Conservation (phyloP, 1,140 invertebrate genomes). For the Atta colombica region DNA sequence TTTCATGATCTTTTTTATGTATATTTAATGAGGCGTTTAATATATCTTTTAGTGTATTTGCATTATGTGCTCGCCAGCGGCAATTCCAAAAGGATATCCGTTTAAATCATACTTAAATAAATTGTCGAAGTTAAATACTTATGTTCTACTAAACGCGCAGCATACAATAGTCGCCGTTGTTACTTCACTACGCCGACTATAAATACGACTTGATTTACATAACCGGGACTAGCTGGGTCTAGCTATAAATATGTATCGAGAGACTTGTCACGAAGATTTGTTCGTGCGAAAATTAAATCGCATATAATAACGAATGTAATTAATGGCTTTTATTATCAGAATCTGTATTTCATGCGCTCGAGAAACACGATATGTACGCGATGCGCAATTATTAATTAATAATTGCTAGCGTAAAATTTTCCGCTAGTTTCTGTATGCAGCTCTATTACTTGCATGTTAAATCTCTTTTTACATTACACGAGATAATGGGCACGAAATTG, state of each 20-base stretch:
- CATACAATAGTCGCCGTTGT: conserved; percentile 49
- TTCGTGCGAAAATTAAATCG: conserved; percentile 35
- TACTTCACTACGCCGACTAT: conserved; percentile 41
- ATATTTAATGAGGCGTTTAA: not conserved
- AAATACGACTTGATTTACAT: conserved; percentile 55
- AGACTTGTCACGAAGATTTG: conserved; percentile 54
- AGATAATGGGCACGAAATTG: not conserved
- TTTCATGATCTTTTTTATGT: not conserved
- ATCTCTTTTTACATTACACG: not conserved
- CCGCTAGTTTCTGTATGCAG: not conserved
- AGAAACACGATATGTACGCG: not conserved
- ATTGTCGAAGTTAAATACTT: conserved; percentile 9
- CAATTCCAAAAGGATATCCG: not conserved
- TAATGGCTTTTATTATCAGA: conserved; percentile 27
- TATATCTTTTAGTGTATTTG: not conserved
- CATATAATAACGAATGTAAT: conserved; percentile 30
- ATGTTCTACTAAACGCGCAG: conserved; percentile 1
- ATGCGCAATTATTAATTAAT: conserved; percentile 30
- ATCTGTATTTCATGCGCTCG: conserved; percentile 2
- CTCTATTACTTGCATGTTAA: not conserved
- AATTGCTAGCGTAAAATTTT: conserved; percentile 9
- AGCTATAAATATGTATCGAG: conserved; percentile 47
- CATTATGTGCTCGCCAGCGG: not conserved
- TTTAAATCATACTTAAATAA: conserved; percentile 1
- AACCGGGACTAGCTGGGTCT: conserved; percentile 39